A percentile compares a stretch with the other conserved stretches of the same genome.
phyloP scores from a whole-genome alignment of 1,140 invertebrate species.

The Polyergus mexicanus region DNA sequence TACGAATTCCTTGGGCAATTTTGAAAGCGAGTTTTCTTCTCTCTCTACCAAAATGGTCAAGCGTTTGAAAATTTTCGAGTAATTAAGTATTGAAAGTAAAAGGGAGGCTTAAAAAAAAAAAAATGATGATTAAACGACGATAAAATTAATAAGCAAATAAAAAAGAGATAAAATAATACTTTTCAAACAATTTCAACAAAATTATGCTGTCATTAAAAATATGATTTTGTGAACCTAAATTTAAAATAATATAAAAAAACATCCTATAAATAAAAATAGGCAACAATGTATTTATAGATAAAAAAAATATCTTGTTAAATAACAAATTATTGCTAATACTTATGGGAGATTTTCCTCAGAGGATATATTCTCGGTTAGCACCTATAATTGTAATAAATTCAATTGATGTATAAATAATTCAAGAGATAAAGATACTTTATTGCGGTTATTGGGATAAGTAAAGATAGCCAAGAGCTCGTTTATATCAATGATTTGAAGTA shows the following conservation, averaged over 20 bases:
- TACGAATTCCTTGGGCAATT: no score
- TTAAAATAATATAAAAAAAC: no score
- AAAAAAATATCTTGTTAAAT: not conserved
- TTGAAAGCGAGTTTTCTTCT: no score
- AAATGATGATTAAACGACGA: not conserved
- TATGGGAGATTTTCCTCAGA: not conserved
- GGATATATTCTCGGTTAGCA: not conserved
- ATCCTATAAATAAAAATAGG: not conserved
- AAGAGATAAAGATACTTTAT: not conserved
- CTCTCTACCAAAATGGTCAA: no score
- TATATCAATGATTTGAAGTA: slow-evolving; percentile 52
- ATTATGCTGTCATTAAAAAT: no score
- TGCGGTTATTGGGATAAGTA: not conserved
- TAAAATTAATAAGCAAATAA: not conserved
- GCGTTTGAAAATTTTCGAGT: not conserved
- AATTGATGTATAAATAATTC: slow-evolving; percentile 18
- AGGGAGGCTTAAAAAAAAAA: not conserved
- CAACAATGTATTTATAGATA: not conserved
- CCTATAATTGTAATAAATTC: not conserved
- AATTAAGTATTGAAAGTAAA: not conserved
- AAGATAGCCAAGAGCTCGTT: slow-evolving; percentile 12
- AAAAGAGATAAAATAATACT: not conserved
- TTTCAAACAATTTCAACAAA: not conserved
- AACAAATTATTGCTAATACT: not conserved
- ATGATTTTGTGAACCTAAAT: not conserved